Base-by-base conservation (phyloP, 2,113 vertebrate genomes). In the Phyllopteryx taeniolatus region DNA sequence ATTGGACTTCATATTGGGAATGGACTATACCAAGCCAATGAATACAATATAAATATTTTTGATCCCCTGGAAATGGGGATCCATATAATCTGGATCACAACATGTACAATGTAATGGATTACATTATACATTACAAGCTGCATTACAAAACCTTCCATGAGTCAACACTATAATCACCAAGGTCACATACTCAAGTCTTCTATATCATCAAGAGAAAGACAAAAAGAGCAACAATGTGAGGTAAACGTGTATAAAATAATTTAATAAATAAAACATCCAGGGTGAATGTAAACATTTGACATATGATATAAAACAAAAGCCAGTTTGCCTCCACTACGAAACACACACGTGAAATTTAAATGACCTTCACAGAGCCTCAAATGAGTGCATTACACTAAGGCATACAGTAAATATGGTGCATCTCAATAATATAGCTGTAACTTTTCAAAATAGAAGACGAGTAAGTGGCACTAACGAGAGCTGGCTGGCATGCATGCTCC, bases 231-330 rank as follows among this genome's bases (percentile, higher is more conserved):
- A 53, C 56, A 74, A 51, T 64, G 46, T 67, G 69, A 76, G 74
- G 76, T 82, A 68, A 84, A 86, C 67, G 44, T 83, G 59, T 83
- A 56, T 80, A 76, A 80, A 87, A 90, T 89, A 88, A 90, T 91
- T 90, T 90, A 86, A 88, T 90, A 87, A 90, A 89, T 89, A 87
- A 89, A 76, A 83, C 72, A 82, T 69, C 68, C 75, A 76, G 70
- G 70, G 35, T 71, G 79, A 54, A 73, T 79, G 83, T 86, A 91
- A 89, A 89, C 85, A 88, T 85, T 74, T 82, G 68, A 86, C 82
- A 86, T 75, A 87, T 75, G 59, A 79, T 79, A 86, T 67, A 79
- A 84, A 83, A 78, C 44, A 77, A 84, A 82, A 79, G 31, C 65
- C 60, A 70, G 68, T 79, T 73, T 61, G 47, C 22, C 44, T 77